phyloP scores from a whole-genome alignment of 1,140 invertebrate genomes.

The Drosophila equinoxialis region DNA sequence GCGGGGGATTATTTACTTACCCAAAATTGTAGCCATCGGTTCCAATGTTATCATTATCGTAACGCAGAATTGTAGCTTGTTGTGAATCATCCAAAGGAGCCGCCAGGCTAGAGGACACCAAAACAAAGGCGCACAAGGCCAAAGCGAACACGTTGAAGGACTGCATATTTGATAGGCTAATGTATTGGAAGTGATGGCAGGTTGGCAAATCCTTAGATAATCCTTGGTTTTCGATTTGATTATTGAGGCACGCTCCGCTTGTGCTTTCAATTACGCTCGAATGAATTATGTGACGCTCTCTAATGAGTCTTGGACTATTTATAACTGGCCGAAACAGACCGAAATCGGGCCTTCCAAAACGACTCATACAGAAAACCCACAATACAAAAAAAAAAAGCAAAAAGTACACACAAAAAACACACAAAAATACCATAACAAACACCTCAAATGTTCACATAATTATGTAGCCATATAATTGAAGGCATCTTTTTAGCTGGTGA shows the following conservation, averaged over 20 bases:
- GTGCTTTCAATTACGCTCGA: conserved; percentile 68
- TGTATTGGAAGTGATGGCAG: no score
- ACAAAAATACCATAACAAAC: conserved; percentile 50
- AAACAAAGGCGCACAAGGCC: conserved; percentile 50
- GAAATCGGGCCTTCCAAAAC: neutral
- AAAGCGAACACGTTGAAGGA: conserved; percentile 52
- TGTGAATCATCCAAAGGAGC: conserved; percentile 70
- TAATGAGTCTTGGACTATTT: conserved; percentile 64
- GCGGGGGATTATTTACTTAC: conserved; percentile 76
- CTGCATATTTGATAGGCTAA: conserved; percentile 48
- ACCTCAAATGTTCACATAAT: conserved; percentile 56
- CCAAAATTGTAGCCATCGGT: conserved; percentile 83
- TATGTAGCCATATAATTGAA: conserved; percentile 63
- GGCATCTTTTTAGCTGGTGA: conserved; percentile 31
- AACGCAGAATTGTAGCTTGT: conserved; percentile 81
- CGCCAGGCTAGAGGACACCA: conserved; percentile 42
- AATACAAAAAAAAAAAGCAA: conserved; percentile 1
- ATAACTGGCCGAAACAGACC: conserved; percentile 42
- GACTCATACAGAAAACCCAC: conserved; percentile 24
- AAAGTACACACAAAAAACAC: neutral
- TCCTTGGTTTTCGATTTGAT: conserved; percentile 6
- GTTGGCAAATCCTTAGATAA: neutral
- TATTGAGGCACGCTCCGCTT: conserved; percentile 43
- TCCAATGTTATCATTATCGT: conserved; percentile 83
- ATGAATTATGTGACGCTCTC: conserved; percentile 54